These are phyloP conservation scores for Aptenodytes forsteri DNA, from an alignment of 2,113 vertebrate genomes.

Conservation along the genomic window DNA sequence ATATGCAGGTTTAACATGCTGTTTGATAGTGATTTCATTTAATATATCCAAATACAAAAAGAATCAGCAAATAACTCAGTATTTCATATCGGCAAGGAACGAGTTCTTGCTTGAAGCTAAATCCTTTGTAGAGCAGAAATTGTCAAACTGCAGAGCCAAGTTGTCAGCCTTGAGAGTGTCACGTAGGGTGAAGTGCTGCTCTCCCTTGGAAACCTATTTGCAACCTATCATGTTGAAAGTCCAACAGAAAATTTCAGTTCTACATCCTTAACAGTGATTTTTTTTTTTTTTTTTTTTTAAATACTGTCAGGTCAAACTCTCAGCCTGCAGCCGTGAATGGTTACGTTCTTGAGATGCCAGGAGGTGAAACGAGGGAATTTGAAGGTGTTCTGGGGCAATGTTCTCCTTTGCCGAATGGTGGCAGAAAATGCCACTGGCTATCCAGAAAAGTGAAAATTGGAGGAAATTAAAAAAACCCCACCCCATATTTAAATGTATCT, in stretches of 20 bases:
- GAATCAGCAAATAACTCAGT: slow-evolving; percentile 3
- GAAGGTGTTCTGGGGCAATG: background rate
- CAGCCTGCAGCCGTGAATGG: background rate
- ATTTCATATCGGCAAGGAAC: background rate
- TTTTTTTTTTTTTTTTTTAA: background rate
- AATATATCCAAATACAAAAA: slow-evolving; percentile 44
- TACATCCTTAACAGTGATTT: background rate
- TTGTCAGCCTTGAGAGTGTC: slow-evolving; percentile 22
- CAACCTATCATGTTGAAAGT: background rate
- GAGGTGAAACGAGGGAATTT: background rate
- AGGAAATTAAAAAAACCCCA: background rate
- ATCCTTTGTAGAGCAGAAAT: slow-evolving; percentile 18
- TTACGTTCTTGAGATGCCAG: background rate
- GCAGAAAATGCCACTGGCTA: background rate
- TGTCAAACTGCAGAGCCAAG: background rate
- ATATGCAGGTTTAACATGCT: slow-evolving; percentile 36
- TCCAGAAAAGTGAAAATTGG: background rate
- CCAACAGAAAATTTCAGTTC: background rate
- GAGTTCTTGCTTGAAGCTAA: slow-evolving; percentile 38
- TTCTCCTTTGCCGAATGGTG: background rate
- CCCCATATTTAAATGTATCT: background rate
- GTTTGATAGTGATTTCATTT: slow-evolving; percentile 31
- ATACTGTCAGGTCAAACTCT: background rate
- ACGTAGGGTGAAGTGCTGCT: background rate
- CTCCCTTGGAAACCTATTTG: slow-evolving; percentile 30